A percentile compares a stretch with the other conserved stretches of the same genome.
phyloP scores from a whole-genome alignment of 53 echinoderm and acorn worm species.

The Apostichopus leukothele region DNA sequence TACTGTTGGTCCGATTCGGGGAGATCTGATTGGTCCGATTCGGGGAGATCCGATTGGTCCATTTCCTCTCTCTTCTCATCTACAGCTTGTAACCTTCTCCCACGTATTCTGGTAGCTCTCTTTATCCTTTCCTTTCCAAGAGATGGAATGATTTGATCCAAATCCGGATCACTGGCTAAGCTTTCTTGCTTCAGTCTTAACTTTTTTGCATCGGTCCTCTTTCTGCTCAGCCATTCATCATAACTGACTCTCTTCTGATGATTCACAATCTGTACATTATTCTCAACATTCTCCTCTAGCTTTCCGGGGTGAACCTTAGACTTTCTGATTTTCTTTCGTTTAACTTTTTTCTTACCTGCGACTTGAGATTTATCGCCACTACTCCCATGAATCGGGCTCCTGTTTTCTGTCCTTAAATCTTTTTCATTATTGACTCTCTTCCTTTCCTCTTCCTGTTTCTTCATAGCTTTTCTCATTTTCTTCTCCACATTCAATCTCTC shows the following conservation, averaged over 20 bases:
- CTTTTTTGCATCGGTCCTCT: conserved; percentile 2
- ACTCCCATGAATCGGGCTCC: neutral
- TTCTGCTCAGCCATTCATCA: conserved; percentile 19
- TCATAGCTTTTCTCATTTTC: conserved; percentile 29
- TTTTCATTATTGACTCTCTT: neutral
- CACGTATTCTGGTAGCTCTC: conserved; percentile 57
- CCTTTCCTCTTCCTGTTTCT: neutral
- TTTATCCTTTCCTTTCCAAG: conserved; percentile 76
- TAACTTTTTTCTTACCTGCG: neutral
- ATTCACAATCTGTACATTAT: neutral
- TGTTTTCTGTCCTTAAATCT: neutral
- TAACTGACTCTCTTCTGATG: conserved; percentile 1
- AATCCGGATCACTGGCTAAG: conserved; percentile 53
- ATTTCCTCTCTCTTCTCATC: conserved; percentile 1
- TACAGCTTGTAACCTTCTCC: conserved; percentile 53
- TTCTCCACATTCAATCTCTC: conserved; percentile 41
- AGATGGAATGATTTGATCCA: conserved; percentile 72
- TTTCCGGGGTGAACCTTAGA: conserved; percentile 4
- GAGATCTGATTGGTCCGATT: conserved; percentile 40
- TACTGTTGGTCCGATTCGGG: conserved; percentile 10
- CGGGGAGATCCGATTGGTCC: conserved; percentile 37
- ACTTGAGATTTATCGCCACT: neutral
- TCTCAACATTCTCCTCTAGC: neutral
- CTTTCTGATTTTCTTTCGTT: neutral
- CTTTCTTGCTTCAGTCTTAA: conserved; percentile 33